Evolutionary conservation across 2,797 vertebrate species (phyloP).

Genomic region (Knipowitschia caucasica): DNA sequence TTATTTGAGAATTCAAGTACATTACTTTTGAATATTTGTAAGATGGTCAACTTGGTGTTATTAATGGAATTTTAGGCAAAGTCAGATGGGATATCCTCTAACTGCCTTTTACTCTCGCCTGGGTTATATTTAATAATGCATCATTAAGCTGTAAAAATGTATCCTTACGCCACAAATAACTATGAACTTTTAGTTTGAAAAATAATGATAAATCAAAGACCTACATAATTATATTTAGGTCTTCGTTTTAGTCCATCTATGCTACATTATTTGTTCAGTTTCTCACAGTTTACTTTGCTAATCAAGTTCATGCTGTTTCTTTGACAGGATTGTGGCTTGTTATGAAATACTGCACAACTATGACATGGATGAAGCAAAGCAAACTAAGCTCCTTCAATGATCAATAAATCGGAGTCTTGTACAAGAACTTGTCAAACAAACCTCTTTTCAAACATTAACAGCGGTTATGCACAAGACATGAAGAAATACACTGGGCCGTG

Average conservation of each 20-base stretch:
- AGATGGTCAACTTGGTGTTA: too few species aligned
- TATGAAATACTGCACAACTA: neutral
- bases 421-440: too few species aligned
- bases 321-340: neutral
- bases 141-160: too few species aligned
- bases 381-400: neutral
- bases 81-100: too few species aligned
- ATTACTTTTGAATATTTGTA: too few species aligned
- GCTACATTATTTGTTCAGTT: neutral
- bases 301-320: slow-evolving; percentile 9
- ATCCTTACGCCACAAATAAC: too few species aligned
- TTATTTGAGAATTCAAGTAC: too few species aligned
- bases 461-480: neutral
- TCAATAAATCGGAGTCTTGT: neutral
- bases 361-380: neutral
- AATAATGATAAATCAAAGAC: neutral
- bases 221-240: too few species aligned
- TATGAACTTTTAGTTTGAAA: neutral
- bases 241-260: neutral
- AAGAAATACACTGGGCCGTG: too few species aligned
- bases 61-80: too few species aligned
- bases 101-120: too few species aligned
- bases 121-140: too few species aligned
- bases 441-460: neutral
- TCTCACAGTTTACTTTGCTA: neutral